These are phyloP conservation scores for Pristiophorus japonicus DNA, from an alignment of 2,113 vertebrate genomes.

Conservation along the genomic window DNA sequence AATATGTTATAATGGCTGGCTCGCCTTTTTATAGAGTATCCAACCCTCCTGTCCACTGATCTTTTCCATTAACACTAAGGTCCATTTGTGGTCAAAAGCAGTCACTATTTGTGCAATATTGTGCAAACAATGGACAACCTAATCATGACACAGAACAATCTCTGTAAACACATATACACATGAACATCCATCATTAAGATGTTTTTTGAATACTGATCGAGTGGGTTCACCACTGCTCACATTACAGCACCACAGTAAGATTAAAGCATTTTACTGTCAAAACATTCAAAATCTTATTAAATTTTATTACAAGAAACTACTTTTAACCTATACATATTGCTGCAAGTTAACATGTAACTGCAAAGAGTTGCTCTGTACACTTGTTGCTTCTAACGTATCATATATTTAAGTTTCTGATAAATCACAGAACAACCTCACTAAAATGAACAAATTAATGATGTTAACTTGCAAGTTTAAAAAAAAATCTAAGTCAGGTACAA, in stretches of 20 bases:
- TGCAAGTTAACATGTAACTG: not conserved
- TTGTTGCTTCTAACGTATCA: slow-evolving; percentile 20
- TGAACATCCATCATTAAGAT: not conserved
- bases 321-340: accelerated
- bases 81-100: not conserved
- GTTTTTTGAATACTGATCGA: slow-evolving; percentile 34
- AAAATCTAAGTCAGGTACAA: slow-evolving; percentile 10
- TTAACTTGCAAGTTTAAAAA: slow-evolving; percentile 17
- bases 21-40: not conserved
- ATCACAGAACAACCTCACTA: slow-evolving; percentile 32
- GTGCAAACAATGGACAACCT: slow-evolving; percentile 22
- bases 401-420: slow-evolving; percentile 26
- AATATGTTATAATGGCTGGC: not conserved
- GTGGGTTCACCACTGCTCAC: not conserved
- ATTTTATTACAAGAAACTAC: not conserved
- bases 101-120: not conserved
- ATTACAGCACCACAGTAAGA: accelerated
- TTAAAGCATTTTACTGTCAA: not conserved
- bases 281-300: accelerated
- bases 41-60: not conserved
- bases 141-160: slow-evolving; percentile 25
- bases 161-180: slow-evolving; percentile 24
- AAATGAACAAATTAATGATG: slow-evolving; percentile 22
- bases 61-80: not conserved
- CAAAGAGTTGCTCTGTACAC: not conserved